These are phyloP conservation scores for Chloebia gouldiae DNA, from an alignment of 2,113 vertebrate species.

Conservation along the genomic window DNA sequence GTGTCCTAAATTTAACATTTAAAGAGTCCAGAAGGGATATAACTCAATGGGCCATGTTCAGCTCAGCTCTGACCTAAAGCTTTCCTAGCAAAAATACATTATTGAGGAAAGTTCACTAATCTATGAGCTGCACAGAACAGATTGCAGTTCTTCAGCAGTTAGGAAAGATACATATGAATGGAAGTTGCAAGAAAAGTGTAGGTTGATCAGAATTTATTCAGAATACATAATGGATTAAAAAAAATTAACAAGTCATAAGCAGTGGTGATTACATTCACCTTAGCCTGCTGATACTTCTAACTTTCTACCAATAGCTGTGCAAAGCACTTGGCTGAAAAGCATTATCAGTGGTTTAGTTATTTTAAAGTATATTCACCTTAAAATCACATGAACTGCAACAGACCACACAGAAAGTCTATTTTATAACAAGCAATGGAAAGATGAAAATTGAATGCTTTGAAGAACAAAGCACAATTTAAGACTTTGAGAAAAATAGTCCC, in stretches of 20 bases:
- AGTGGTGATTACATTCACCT: background rate
- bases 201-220: background rate
- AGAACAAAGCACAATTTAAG: background rate
- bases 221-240: background rate
- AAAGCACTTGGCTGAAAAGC: background rate
- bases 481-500: background rate
- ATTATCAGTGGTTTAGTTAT: background rate
- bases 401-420: background rate
- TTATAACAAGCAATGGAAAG: background rate
- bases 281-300: background rate
- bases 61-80: background rate
- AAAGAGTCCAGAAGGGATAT: background rate
- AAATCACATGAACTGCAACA: background rate
- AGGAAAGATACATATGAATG: background rate
- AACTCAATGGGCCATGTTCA: background rate
- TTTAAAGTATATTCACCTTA: background rate
- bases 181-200: background rate
- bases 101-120: background rate
- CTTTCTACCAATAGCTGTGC: background rate
- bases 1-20: background rate
- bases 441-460: background rate
- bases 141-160: background rate
- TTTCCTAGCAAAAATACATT: background rate
- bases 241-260: background rate
- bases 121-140: background rate